phyloP scores from a whole-genome alignment of 2,113 vertebrate species.

The Hippolais icterina region DNA sequence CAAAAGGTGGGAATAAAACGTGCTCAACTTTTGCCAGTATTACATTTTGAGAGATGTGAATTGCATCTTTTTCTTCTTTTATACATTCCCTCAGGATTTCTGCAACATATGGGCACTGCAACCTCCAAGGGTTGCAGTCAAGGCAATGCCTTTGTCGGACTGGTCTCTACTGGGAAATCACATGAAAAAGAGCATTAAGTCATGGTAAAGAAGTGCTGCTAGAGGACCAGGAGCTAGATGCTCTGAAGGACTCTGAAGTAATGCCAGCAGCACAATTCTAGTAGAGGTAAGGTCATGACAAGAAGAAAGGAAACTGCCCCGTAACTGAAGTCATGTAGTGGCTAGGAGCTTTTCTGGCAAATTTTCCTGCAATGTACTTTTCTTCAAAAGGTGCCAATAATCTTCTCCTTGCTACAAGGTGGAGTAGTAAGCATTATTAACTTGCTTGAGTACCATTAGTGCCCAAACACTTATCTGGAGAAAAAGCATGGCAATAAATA shows the following conservation, averaged over 20 bases:
- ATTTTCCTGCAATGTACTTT: not conserved
- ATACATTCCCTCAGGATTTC: not conserved
- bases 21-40: not conserved
- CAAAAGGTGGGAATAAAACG: not conserved
- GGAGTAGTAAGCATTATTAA: not conserved
- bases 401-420: not conserved
- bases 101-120: not conserved
- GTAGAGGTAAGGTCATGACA: not conserved
- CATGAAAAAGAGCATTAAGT: not conserved
- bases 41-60: not conserved
- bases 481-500: not conserved
- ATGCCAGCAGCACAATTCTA: not conserved
- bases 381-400: not conserved
- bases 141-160: not conserved
- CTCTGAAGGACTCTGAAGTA: rapidly evolving
- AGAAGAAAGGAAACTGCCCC: not conserved
- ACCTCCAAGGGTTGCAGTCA: not conserved
- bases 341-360: not conserved
- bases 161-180: not conserved
- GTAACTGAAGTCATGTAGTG: not conserved
- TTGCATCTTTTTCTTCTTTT: not conserved
- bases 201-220: not conserved
- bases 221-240: not conserved
- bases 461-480: not conserved
- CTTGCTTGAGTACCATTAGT: not conserved